Conservation (phyloP, 1,140 invertebrate genomes). For the Drosophila virilis region DNA sequence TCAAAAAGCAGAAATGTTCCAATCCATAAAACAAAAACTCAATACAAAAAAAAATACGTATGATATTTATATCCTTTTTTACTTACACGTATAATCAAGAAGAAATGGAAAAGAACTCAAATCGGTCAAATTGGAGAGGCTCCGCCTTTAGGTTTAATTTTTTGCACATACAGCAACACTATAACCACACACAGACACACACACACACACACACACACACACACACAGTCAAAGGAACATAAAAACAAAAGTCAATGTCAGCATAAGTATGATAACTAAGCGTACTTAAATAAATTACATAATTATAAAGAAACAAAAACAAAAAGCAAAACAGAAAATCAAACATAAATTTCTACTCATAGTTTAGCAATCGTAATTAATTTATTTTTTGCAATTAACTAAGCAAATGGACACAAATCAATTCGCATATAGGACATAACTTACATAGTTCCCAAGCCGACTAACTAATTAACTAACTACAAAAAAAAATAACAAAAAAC, state of each 20-base stretch:
- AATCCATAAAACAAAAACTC: slow-evolving; percentile 49
- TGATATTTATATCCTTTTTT: slow-evolving; percentile 83
- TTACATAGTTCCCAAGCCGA: slow-evolving; percentile 64
- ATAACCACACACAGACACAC: slow-evolving; percentile 33
- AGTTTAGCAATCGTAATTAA: slow-evolving; percentile 75
- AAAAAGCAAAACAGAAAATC: slow-evolving; percentile 37
- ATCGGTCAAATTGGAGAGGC: slow-evolving; percentile 17
- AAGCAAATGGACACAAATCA: slow-evolving; percentile 60
- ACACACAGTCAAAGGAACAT: slow-evolving; percentile 15
- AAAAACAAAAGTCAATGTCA: slow-evolving; percentile 55
- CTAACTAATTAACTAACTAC: slow-evolving; percentile 40
- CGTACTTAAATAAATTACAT: slow-evolving; percentile 55
- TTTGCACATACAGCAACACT: slow-evolving; percentile 39
- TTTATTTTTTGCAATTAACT: slow-evolving; percentile 63
- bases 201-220: slow-evolving; percentile 29
- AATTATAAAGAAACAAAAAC: slow-evolving; percentile 43
- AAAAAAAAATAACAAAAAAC: slow-evolving; percentile 50
- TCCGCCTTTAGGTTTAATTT: slow-evolving; percentile 71
- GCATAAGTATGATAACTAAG: slow-evolving; percentile 62
- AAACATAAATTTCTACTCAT: slow-evolving; percentile 72
- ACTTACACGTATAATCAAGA: slow-evolving; percentile 59
- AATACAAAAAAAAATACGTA: slow-evolving; percentile 60
- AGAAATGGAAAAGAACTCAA: slow-evolving; percentile 16
- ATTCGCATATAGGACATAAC: slow-evolving; percentile 64
- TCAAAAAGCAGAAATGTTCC: slow-evolving; percentile 58